Conservation (phyloP, 2,888 invertebrate species). For the Pogonocherus hispidulus region DNA sequence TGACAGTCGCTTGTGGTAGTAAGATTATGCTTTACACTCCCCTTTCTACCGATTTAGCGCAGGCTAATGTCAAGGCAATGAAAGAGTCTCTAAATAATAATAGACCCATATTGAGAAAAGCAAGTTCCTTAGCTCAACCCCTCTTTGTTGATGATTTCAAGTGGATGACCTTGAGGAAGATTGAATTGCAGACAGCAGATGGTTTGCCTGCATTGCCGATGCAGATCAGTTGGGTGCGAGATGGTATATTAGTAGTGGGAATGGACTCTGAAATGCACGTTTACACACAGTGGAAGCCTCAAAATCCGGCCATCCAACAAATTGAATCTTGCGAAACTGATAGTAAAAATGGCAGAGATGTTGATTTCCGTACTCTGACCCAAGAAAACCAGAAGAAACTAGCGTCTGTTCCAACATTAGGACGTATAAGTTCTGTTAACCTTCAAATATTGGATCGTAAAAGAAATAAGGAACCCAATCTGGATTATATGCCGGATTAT, state of each 20-base stretch:
- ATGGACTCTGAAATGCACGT: constrained; percentile 99
- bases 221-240: constrained; percentile 98
- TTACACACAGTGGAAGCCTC: constrained; percentile 97
- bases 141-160: constrained; percentile 92
- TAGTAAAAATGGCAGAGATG: constrained; percentile 77
- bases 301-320: constrained; percentile 62
- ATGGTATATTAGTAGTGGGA: constrained; percentile 97
- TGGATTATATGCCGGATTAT: constrained; percentile 93
- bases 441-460: constrained; percentile 83
- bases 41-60: constrained; percentile 94
- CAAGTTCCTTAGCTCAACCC: constrained; percentile 91
- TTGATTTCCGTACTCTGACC: constrained; percentile 77
- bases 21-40: constrained; percentile 94
- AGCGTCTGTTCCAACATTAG: constrained; percentile 77
- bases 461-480: constrained; percentile 69
- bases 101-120: constrained; percentile 88
- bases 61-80: constrained; percentile 86
- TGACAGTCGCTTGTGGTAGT: constrained; percentile 96
- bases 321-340: constrained; percentile 67
- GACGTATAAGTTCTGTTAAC: constrained; percentile 88
- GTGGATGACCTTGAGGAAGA: constrained; percentile 96
- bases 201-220: constrained; percentile 97
- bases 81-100: constrained; percentile 85
- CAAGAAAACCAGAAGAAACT: constrained; percentile 76
- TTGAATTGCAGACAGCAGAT: constrained; percentile 93